Evolutionary conservation across 2,888 invertebrate species (phyloP), one percentile per base, ranked within the genome.

Genomic region (Neelides folsomi): DNA sequence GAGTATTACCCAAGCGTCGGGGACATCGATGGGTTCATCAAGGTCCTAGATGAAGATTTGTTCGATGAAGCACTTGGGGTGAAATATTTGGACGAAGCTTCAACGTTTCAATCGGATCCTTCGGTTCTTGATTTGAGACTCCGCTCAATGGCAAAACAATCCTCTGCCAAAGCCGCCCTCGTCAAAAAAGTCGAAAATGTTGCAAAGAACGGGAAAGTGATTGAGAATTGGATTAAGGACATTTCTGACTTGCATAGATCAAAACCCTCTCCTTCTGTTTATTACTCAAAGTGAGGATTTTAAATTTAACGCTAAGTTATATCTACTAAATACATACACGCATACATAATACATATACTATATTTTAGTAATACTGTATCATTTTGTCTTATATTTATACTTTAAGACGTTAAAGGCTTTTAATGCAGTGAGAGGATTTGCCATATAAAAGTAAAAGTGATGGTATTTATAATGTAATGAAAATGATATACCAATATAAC

Each of bases 1-100:
- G 97, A 98, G 67, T 97, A 83, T 72, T 86, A 97, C 64, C 97
- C 98, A 8, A 90, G 94, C 0, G 94, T 98, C 44, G 98, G 98
- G 1, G 97, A 98, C 71, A 93, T 95, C 62, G 98, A 99, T 72
- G 93, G 94, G 2, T 95, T 98, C 72, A 78, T 99, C 39, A 98
- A 97, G 75, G 86, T 94, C 50, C 53, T n/a, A 8, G 12, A 18
- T 7, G 51, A 43, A 7, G 39, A 39, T 6, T 13, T 39, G 27
- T 38, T 16, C 13, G 19, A 18, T 13, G 76, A 79, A 43, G 78
- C 79, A 10, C 77, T 83, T 51, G 85, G 90, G 8, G 69, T 90
- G 50, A 76, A 75, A 0, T 82, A 87, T n/a, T 70, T 92, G 56
- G 98, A 99, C 69, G 98, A 98, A 70, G 98, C 98, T 0, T 84